A percentile compares a stretch with the other conserved stretches of the same genome.
Conservation (phyloP, 2,797 vertebrate genomes). For the Octomys mimax region DNA sequence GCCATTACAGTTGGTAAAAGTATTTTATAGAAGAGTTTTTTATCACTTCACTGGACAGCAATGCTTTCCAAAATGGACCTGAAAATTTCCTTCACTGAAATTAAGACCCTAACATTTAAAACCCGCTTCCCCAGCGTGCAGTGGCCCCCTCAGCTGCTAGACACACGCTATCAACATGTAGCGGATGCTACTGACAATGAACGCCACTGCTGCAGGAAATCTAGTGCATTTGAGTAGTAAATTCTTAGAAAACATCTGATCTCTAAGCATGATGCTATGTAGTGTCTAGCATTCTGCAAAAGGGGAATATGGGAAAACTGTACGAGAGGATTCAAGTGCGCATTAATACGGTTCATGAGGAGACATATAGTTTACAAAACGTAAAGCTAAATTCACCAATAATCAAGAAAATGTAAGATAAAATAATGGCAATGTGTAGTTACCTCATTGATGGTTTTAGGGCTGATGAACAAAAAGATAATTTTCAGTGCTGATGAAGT, state of each 20-base stretch:
- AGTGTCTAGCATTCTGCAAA: not conserved
- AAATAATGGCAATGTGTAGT: not conserved
- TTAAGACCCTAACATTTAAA: constrained; percentile 79
- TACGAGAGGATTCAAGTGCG: not conserved
- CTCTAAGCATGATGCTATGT: not conserved
- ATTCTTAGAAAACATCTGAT: not conserved
- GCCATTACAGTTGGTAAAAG: constrained; percentile 41
- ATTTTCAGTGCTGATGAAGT: not conserved
- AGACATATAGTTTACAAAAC: not conserved
- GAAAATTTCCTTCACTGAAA: constrained; percentile 81
- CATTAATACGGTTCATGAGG: not conserved
- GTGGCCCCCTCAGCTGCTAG: not conserved
- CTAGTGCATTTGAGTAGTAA: not conserved
- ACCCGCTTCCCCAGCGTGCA: not conserved
- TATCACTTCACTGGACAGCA: constrained; percentile 81
- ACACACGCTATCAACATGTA: not conserved
- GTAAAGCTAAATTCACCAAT: not conserved
- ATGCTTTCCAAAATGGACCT: constrained; percentile 82
- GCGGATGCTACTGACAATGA: not conserved
- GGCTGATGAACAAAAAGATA: not conserved
- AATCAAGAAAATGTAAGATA: constrained; percentile 19
- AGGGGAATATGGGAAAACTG: not conserved
- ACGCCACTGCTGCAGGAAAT: not conserved
- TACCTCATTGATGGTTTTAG: not conserved
- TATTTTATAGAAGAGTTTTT: constrained; percentile 83